Evolutionary conservation across 2,113 vertebrate species (phyloP).

Genomic region (Mellivora capensis): DNA sequence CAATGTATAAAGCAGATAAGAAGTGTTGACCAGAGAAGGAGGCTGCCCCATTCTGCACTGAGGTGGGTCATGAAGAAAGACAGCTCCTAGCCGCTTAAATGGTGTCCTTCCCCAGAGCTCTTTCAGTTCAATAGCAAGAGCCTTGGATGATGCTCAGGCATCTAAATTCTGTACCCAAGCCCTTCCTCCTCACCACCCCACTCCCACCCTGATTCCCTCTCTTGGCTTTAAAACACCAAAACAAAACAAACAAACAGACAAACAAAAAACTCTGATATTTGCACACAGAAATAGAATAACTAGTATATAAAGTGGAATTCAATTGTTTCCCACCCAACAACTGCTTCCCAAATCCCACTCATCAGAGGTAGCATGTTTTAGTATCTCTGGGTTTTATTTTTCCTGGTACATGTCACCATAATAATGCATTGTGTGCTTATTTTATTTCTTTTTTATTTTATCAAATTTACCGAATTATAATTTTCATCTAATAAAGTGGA

Average conservation of each 20-base stretch:
- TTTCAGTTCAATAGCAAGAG: background rate
- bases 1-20: background rate
- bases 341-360: background rate
- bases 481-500: background rate
- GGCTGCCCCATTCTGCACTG: too few relatives aligned
- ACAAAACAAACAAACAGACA: background rate
- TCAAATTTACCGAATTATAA: background rate
- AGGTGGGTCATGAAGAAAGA: background rate
- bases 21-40: background rate
- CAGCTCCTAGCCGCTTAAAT: background rate
- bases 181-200: background rate
- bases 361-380: background rate
- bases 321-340: background rate
- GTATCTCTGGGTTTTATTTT: background rate
- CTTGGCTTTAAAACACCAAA: background rate
- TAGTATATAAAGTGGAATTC: background rate
- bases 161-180: background rate
- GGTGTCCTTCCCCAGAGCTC: background rate
- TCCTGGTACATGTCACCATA: background rate
- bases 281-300: background rate
- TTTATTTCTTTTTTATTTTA: background rate
- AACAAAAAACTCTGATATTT: background rate
- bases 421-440: background rate
- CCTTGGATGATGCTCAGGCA: background rate
- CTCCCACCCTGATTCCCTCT: background rate